Base-by-base conservation (phyloP, 2,888 invertebrate genomes). In the Drosophila neutralis region DNA sequence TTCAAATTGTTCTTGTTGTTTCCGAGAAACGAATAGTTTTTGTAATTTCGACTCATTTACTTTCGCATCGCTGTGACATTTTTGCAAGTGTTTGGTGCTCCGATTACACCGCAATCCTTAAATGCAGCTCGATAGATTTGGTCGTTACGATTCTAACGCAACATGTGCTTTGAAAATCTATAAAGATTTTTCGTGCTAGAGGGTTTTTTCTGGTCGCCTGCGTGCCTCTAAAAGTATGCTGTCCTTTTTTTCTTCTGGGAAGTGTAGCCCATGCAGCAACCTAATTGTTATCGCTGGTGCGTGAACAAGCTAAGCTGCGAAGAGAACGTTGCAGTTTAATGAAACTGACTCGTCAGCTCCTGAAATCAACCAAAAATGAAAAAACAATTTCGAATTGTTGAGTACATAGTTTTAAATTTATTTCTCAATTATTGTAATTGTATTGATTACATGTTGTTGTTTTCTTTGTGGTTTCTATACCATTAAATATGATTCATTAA, bases 401-500 rank as follows among this genome's bases (percentile, higher is more conserved):
- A 83, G 81, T 87, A 87, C 78, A 89, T 87, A 89, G 76, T 77
- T 85, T 87, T 84, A 71, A 69, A 75, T 84, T 80, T 79, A 73
- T 74, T 89, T 74, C 80, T 76, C 58, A 84, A 75, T 85, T 76
- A 79, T 78, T 79, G 78, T 78, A 83, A 82, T 81, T 82, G 79
- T 83, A 86, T 85, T 81, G 82, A 87, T 85, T 87, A 90, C 84
- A 89, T 83, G 76, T 72, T 65, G 67, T 62, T 70, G 65, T 33
- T 87, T 78, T 77, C 59, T 83, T 71, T 70, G 65, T 71, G 66
- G 71, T 45, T 61, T 75, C 70, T 77, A 82, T 80, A 78, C 90
- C 87, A 71, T 82, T 85, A 78, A 87, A 87, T 89, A 90, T 87
- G 80, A 60, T 70, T 87, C 72, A 79, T 80, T 82, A 82, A 82